Conservation (phyloP, 2,888 invertebrate genomes). For the Caenorhabditis japonica region DNA sequence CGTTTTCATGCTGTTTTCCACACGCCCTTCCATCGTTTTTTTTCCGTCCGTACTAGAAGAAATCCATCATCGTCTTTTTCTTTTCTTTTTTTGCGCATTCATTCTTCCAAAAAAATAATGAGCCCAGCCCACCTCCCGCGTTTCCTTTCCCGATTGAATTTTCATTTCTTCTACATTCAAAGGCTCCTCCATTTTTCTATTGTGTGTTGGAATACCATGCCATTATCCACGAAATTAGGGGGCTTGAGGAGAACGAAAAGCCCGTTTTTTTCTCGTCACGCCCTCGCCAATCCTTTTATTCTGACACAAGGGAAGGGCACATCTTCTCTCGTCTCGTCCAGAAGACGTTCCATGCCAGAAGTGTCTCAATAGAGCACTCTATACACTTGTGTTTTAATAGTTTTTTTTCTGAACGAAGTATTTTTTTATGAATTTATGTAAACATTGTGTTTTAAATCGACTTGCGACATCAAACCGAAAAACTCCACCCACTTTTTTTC, state of each 20-base stretch:
- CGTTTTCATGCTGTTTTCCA: constrained; percentile 12
- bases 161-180: constrained; percentile 1
- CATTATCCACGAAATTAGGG: too few relatives aligned
- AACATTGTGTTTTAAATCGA: too few relatives aligned
- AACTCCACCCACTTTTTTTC: too few relatives aligned
- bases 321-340: not conserved
- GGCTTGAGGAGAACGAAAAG: constrained; percentile 31
- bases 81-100: constrained; percentile 9
- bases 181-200: constrained; percentile 9
- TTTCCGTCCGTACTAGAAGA: constrained; percentile 1
- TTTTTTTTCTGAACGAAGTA: too few relatives aligned
- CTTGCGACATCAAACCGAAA: too few relatives aligned
- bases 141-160: constrained; percentile 22
- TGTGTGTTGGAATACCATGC: constrained; percentile 46
- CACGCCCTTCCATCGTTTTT: constrained; percentile 7
- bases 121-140: constrained; percentile 23
- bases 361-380: too few relatives aligned
- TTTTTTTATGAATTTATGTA: too few relatives aligned
- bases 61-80: constrained; percentile 33
- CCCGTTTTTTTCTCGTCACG: constrained; percentile 51
- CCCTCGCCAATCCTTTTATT: constrained; percentile 26
- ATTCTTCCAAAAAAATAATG: constrained; percentile 38
- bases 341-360: constrained; percentile 1
- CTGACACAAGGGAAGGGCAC: constrained; percentile 22
- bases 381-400: too few relatives aligned